Evolutionary conservation across 1,140 invertebrate species (phyloP), one percentile per base, ranked within the genome.

Genomic region (Batillaria attramentaria): DNA sequence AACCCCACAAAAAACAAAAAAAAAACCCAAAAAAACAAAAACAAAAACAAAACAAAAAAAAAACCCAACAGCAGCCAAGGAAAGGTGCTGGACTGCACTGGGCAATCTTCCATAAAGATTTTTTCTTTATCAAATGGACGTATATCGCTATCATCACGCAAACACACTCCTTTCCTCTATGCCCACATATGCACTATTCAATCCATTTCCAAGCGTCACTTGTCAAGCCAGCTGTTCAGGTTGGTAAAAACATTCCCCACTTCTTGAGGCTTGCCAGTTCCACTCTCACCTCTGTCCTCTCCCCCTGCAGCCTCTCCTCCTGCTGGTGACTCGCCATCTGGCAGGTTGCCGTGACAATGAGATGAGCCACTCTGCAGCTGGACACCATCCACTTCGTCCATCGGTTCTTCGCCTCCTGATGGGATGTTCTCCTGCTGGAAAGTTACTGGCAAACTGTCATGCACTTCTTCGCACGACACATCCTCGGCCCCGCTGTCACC

Each of bases 201-300:
- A 33, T 18, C 8, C 31, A 13, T 28, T 28, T 8, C 4, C 3
- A 0, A 33, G 24, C 8, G 16, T 46, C 33, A 46, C 20, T 68
- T 68, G 10, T 46, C 28, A 3, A 79, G 57, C 70, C 78, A 79
- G 69, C 57, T 79, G 62, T 73, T 60, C 18, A 79, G 54, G 5
- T 50, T 79, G 37, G 50, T 42, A 46, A 78, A 78, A 0, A 78
- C 77, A 72, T 72, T 78, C 16, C 68, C 77, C 8, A 70, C 43
- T 24, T 42, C 57, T 18, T 41, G 37, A 13, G 37, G 41, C 13
- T 65, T 31, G 35, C 62, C 28, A n/a, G 18, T 33, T 24, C 31
- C 10, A 60, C 31, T 35, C 20, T 69, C 66, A 35, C 28, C 65
- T 24, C 54, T 20, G 62, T 16, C 31, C 37, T 28, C 31, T 33